Evolutionary conservation across 1,140 invertebrate genomes (phyloP), one percentile per base, ranked within the genome.

Genomic region (Mesaphorura yosii): DNA sequence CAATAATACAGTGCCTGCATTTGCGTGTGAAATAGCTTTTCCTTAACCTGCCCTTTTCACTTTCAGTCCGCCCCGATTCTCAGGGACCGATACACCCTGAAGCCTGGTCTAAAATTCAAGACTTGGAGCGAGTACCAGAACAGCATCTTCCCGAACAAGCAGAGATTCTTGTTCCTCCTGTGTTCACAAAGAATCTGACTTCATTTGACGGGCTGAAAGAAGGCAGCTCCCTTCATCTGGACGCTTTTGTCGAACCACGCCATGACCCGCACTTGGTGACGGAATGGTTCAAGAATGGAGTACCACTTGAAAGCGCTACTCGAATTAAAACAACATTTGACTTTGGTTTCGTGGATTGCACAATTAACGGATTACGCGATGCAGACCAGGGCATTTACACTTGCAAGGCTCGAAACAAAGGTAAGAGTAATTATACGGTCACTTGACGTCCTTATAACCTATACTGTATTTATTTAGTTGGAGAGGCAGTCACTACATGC

Each of bases 361-460:
- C 89, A 27, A 87, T 96, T 50, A 86, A 86, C 66, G 80, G 86
- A 20, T 65, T 91, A 27, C 76, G 91, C 61, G 73, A 79, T 26
- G 88, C 92, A 66, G 91, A 96, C 72, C 86, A 86, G 10, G 91
- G 88, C 27, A 88, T 94, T 66, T 95, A 95, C 64, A 90, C 87
- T 2, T 94, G 90, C 70, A 88, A 89, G 72, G 88, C 90, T 4
- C n/a, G n/a, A n/a, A n/a, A n/a, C n/a, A n/a, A n/a, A n/a, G n/a
- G n/a, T n/a, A n/a, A n/a, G n/a, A n/a, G n/a, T n/a, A n/a, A n/a
- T n/a, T n/a, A n/a, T n/a, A n/a, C n/a, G n/a, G n/a, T n/a, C n/a
- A n/a, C n/a, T n/a, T n/a, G n/a, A n/a, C n/a, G n/a, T n/a, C n/a
- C n/a, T n/a, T n/a, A n/a, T n/a, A n/a, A n/a, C n/a, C n/a, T n/a